phyloP scores from a whole-genome alignment of 1,140 invertebrate genomes.

The Monochamus saltuarius region DNA sequence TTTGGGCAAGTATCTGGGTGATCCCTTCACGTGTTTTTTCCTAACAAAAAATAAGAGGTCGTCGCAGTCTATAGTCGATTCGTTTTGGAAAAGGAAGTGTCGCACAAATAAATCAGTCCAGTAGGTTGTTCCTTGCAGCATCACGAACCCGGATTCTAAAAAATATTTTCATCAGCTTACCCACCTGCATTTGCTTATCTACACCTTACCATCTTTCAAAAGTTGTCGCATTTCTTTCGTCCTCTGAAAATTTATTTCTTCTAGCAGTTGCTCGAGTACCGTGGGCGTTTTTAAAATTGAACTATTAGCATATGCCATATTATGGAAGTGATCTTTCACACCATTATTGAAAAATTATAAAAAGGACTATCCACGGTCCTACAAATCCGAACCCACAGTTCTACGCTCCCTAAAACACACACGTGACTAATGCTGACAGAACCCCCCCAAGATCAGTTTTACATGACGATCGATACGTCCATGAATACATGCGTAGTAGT shows the following conservation, averaged over 20 bases:
- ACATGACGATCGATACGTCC: too few relatives aligned
- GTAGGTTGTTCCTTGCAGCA: constrained; percentile 89
- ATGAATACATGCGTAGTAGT: too few relatives aligned
- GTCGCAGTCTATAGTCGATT: constrained; percentile 82
- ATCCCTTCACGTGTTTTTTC: constrained; percentile 85
- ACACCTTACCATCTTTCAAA: constrained; percentile 74
- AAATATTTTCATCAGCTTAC: constrained; percentile 25
- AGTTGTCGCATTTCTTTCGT: constrained; percentile 86
- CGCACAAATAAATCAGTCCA: constrained; percentile 95
- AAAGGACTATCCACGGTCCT: too few relatives aligned
- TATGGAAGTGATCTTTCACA: not conserved
- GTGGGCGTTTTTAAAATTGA: constrained; percentile 66
- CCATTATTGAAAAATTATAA: too few relatives aligned
- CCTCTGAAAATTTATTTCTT: constrained; percentile 88
- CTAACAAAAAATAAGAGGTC: constrained; percentile 95
- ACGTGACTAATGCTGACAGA: too few relatives aligned
- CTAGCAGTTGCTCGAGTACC: constrained; percentile 79
- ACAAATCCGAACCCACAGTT: too few relatives aligned
- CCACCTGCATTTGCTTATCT: too few relatives aligned
- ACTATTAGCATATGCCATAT: constrained; percentile 61
- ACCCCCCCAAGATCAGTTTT: too few relatives aligned
- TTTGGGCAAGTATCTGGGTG: constrained; percentile 81
- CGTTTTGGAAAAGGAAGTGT: constrained; percentile 88
- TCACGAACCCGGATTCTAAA: constrained; percentile 84
- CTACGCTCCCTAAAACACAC: too few relatives aligned